Conservation (phyloP, 2,113 vertebrate species). For the Seriola aureovittata region DNA sequence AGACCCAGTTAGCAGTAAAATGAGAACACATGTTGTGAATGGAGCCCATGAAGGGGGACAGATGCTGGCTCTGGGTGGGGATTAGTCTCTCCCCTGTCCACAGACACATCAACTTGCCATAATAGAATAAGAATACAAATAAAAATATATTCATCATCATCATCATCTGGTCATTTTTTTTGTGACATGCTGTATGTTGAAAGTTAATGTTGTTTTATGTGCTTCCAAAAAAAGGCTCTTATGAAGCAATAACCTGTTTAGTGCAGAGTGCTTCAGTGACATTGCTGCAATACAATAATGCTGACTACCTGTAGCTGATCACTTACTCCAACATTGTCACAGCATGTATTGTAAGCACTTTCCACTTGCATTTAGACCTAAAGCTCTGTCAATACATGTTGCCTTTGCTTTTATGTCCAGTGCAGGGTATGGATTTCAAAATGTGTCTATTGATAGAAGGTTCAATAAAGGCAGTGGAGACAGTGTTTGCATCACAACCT, state of each 20-base stretch:
- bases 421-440: conserved; percentile 41
- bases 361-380: conserved; percentile 31
- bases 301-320: conserved; percentile 24
- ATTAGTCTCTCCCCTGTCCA: neutral
- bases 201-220: neutral
- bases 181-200: neutral
- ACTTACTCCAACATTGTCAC: conserved; percentile 27
- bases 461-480: conserved; percentile 40
- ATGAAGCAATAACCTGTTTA: neutral
- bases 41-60: neutral
- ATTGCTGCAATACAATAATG: conserved; percentile 40
- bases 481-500: neutral
- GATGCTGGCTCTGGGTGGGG: neutral
- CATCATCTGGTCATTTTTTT: neutral
- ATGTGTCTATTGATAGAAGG: conserved; percentile 28
- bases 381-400: conserved; percentile 36
- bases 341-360: conserved; percentile 32
- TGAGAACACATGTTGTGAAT: neutral
- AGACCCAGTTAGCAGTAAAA: neutral
- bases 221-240: neutral
- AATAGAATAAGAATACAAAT: too few species aligned
- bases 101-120: neutral
- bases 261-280: conserved; percentile 25
- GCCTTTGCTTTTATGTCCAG: conserved; percentile 33
- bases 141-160: neutral